Percentiles rank a stretch among this genome's conserved stretches.
Conservation (phyloP, 2,113 vertebrate species). For the Panurus biarmicus region DNA sequence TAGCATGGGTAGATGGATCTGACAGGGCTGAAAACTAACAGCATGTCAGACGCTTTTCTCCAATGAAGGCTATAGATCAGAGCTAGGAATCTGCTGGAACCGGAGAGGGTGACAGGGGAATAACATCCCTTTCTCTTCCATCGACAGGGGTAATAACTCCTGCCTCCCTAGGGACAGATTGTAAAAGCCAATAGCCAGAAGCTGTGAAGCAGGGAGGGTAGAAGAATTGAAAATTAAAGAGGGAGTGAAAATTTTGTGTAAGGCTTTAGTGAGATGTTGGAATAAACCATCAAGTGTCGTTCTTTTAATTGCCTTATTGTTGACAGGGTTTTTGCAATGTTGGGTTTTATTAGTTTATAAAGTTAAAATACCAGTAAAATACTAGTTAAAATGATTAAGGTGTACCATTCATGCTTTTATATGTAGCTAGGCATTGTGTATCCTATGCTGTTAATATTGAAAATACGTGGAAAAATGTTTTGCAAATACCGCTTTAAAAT, state of each 20-base stretch:
- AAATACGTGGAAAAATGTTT: background rate
- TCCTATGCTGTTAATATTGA: background rate
- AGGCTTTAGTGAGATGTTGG: conserved; percentile 64
- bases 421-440: background rate
- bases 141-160: conserved; percentile 99
- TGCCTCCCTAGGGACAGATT: conserved; percentile 97
- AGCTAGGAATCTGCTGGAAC: conserved; percentile 83
- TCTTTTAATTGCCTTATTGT: conserved; percentile 61
- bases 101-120: conserved; percentile 93
- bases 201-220: conserved; percentile 95
- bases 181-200: conserved; percentile 98
- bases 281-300: conserved; percentile 68
- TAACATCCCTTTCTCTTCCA: conserved; percentile 99
- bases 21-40: conserved; percentile 73
- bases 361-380: background rate
- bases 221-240: conserved; percentile 98
- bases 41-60: conserved; percentile 74
- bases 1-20: conserved; percentile 69
- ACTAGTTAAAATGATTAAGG: conserved; percentile 4
- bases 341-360: conserved; percentile 30
- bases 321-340: background rate
- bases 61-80: conserved; percentile 90
- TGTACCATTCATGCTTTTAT: background rate
- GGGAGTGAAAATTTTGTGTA: conserved; percentile 74
- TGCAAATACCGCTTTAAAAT: background rate